Percentiles rank a stretch among this genome's conserved stretches.
These are phyloP conservation scores for Drosophila mimica DNA, from an alignment of 2,888 invertebrate genomes.

Conservation along the genomic window DNA sequence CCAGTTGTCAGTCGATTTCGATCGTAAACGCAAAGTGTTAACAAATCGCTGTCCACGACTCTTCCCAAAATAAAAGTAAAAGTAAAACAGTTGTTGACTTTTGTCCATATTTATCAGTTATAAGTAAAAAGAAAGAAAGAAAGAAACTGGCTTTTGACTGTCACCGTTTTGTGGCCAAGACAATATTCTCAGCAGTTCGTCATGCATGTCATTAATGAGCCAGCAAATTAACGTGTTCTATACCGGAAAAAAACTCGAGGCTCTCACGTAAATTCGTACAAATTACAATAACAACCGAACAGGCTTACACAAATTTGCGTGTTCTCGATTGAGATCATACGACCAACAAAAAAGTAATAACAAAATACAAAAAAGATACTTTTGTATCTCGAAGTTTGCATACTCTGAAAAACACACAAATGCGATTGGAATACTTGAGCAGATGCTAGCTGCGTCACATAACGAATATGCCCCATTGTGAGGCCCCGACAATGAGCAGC, in stretches of 20 bases:
- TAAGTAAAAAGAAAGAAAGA: background rate
- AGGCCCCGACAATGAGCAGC: conserved; percentile 32
- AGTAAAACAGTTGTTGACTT: conserved; percentile 18
- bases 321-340: conserved; percentile 54
- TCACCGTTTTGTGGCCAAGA: background rate
- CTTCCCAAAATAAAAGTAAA: conserved; percentile 43
- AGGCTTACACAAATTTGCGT: conserved; percentile 61
- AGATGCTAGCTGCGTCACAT: background rate
- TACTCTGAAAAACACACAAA: conserved; percentile 2
- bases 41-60: conserved; percentile 22
- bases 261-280: conserved; percentile 51
- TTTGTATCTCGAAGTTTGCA: background rate
- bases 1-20: conserved; percentile 5
- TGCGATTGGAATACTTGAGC: background rate
- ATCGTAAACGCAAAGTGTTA: conserved; percentile 47
- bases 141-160: background rate
- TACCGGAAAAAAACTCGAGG: conserved; percentile 64
- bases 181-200: conserved; percentile 21
- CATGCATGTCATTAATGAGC: conserved; percentile 66
- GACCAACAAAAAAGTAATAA: conserved; percentile 4
- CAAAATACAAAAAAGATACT: background rate
- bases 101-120: conserved; percentile 15
- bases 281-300: conserved; percentile 42
- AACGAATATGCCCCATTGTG: background rate
- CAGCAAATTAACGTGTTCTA: conserved; percentile 76